Base-by-base conservation (phyloP, 2,797 vertebrate species). In the Rousettus madagascariensis region DNA sequence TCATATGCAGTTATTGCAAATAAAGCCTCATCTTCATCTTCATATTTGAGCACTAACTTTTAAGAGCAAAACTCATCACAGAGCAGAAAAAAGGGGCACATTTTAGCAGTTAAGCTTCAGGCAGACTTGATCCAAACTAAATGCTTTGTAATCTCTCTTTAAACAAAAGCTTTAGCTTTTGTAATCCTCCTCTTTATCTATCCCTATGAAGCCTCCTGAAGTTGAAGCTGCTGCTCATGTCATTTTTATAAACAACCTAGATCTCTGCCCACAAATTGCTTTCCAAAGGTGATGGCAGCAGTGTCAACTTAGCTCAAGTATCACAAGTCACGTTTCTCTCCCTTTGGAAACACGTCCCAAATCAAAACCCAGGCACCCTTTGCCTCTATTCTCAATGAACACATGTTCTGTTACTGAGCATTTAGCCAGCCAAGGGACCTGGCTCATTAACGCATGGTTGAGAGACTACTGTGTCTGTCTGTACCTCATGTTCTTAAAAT, bases 121-220 rank as follows among this genome's bases (percentile, higher is more conserved):
- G 96, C 92, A 92, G 96, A 97, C 98, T 98, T 98, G 95, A 98
- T 98, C 97, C 72, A 57, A 98, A 94, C 98, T 98, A 96, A 98
- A 98, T 98, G 96, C 98, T 98, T 98, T 98, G 97, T 98, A 98
- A 98, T 98, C 98, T 98, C 95, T 97, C 97, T 98, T 98, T 98
- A 98, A 98, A 98, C 98, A 98, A 98, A 98, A 98, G 98, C 98
- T 98, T 98, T 98, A 98, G 97, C 85, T 95, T 91, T 95, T 80
- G 71, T 98, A 98, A 98, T 98, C 98, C 97, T 98, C 89, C 61
- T 91, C 95, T 98, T 98, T 97, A 96, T 97, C 97, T 98, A 95
- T 98, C 95, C 96, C 97, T 97, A 83, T 90, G 98, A 97, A 97
- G 97, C n/a, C 95, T 98, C 97, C 69, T 94, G 97, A 93, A 96